Evolutionary conservation across 2,797 vertebrate genomes (phyloP), one percentile per base, ranked within the genome.

Genomic region (Caiman crocodilus): DNA sequence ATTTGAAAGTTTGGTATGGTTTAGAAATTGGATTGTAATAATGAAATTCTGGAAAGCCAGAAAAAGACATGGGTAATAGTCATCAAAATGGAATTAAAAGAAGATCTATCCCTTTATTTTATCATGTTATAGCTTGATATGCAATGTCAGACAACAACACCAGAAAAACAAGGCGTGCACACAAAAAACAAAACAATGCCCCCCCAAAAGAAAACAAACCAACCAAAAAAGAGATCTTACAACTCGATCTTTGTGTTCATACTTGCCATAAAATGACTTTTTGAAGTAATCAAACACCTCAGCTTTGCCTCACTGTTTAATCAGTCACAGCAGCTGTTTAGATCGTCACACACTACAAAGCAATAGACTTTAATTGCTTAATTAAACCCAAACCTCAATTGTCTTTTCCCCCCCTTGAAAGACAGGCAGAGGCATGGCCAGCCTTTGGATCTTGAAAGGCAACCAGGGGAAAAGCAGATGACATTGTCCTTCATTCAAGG

Each of bases 351-450:
- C 88, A 92, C 83, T 85, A 87, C 88, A 93, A 92, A 95, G 84
- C 67, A 93, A 75, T 90, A 81, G 84, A 84, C 42, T 88, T 90
- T 94, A 94, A 91, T 96, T 94, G 67, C 90, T 93, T 94, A 94
- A 96, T 95, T 97, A 94, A 97, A 93, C 82, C 88, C 82, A 97
- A 94, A 91, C 80, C 77, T 90, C 87, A 28, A 65, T 82, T 90
- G 86, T 78, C 89, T 90, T 94, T 94, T 93, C 80, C 42, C 42
- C 8, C 42, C 42, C 42, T 42, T 42, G 42, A 42, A 42, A 42
- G 42, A 73, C 7, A 73, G 35, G 15, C 69, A 42, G 42, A 23
- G 69, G 21, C 69, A 25, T 71, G 69, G 21, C 7, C 15, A 71
- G 15, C 23, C 35, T 73, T 42, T 74, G n/a, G 14, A 42, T 87